These are phyloP conservation scores for Drosophila nebulosa DNA, from an alignment of 1,140 invertebrate species.

Conservation along the genomic window DNA sequence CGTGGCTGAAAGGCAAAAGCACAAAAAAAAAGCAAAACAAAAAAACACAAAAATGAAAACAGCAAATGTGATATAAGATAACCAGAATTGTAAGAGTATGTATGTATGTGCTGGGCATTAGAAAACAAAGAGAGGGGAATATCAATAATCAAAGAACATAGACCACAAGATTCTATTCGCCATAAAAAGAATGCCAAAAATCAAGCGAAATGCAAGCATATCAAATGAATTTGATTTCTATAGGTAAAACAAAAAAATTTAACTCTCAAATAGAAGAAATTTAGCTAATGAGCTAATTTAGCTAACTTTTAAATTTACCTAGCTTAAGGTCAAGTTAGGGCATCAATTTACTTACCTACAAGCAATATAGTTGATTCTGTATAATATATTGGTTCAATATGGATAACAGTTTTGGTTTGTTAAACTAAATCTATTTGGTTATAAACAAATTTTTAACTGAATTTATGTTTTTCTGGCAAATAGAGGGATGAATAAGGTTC, in stretches of 20 bases:
- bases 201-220: not conserved
- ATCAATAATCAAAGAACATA: not conserved
- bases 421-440: no score
- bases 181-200: not conserved
- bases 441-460: no score
- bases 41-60: not conserved
- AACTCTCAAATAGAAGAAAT: no score
- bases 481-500: no score
- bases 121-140: not conserved
- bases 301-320: no score
- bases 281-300: no score
- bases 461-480: no score
- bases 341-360: no score
- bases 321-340: no score
- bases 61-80: not conserved
- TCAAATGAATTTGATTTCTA: not conserved
- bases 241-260: not conserved
- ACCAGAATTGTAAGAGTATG: not conserved
- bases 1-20: constrained; percentile 35
- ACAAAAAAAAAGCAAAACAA: constrained; percentile 1
- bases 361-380: no score
- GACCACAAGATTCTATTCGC: constrained; percentile 18
- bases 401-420: no score
- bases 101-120: not conserved
- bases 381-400: no score